A percentile compares a stretch with the other conserved stretches of the same genome.
Evolutionary conservation across 1,140 invertebrate genomes (phyloP).

Genomic region (Drosophila nigromelanica): DNA sequence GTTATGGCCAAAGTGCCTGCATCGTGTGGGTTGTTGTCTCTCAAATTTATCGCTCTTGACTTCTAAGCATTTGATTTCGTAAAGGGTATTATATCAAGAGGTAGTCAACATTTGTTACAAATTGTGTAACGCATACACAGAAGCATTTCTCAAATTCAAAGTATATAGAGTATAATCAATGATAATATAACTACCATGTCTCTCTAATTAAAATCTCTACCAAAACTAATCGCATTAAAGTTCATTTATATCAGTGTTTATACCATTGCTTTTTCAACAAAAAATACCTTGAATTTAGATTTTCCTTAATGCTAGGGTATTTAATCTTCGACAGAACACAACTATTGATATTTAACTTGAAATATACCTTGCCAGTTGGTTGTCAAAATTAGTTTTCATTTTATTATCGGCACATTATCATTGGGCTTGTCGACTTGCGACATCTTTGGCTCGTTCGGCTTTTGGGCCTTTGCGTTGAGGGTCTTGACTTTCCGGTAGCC

Average conservation of each 20-base stretch:
- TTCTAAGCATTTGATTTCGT: constrained; percentile 58
- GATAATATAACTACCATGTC: too few relatives aligned
- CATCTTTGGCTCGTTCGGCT: constrained; percentile 32
- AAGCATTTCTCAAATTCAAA: too few relatives aligned
- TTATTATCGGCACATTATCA: constrained; percentile 63
- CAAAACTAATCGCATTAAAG: too few relatives aligned
- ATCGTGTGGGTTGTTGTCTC: constrained; percentile 68
- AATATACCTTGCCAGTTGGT: constrained; percentile 53
- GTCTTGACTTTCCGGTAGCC: constrained; percentile 65
- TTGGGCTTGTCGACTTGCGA: constrained; percentile 29
- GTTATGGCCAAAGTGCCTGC: constrained; percentile 33
- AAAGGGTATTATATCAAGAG: not conserved
- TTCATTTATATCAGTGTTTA: too few relatives aligned
- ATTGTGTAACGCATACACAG: too few relatives aligned
- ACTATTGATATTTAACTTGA: constrained; percentile 29
- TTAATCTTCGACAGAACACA: not conserved
- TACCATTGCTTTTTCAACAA: too few relatives aligned
- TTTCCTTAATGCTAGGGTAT: not conserved
- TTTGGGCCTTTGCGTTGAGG: constrained; percentile 14
- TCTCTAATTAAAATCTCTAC: too few relatives aligned
- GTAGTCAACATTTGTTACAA: not conserved
- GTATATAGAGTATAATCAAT: too few relatives aligned
- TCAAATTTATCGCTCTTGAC: constrained; percentile 71
- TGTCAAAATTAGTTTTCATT: constrained; percentile 75
- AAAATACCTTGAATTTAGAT: too few relatives aligned